A percentile compares a stretch with the other conserved stretches of the same genome.
phyloP scores from a whole-genome alignment of 2,888 invertebrate species.

The Drosophila prostipennis region DNA sequence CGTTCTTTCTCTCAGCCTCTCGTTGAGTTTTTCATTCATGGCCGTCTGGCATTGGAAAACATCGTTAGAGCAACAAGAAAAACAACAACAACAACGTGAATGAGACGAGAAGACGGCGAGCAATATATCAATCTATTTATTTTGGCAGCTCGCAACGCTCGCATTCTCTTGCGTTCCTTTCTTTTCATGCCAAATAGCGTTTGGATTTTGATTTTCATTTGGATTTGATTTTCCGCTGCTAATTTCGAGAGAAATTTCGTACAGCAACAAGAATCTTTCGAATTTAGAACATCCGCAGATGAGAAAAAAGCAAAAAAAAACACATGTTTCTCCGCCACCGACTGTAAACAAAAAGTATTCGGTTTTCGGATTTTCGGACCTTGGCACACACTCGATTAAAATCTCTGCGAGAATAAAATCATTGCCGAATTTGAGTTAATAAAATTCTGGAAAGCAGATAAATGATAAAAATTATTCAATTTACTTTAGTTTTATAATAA shows the following conservation, averaged over 20 bases:
- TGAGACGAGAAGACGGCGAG: conserved; percentile 6
- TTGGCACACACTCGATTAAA: conserved; percentile 27
- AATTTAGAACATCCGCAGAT: conserved; percentile 10
- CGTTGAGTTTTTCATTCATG: conserved; percentile 55
- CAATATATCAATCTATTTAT: conserved; percentile 43
- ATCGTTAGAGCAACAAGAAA: conserved; percentile 42
- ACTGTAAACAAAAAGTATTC: conserved; percentile 28
- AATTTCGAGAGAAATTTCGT: conserved; percentile 20
- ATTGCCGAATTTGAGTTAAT: no score
- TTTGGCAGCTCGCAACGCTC: conserved; percentile 38
- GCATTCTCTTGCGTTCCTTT: conserved; percentile 4
- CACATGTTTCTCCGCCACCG: conserved; percentile 24
- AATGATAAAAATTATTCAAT: neutral
- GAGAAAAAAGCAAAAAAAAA: neutral
- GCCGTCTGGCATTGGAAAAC: conserved; percentile 64
- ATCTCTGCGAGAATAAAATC: neutral
- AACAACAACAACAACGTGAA: neutral
- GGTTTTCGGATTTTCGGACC: conserved; percentile 7
- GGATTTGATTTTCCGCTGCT: conserved; percentile 7
- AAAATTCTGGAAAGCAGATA: neutral
- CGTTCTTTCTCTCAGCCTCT: neutral
- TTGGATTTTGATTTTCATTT: conserved; percentile 3
- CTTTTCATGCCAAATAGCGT: conserved; percentile 33
- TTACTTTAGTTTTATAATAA: no score
- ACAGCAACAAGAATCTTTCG: conserved; percentile 6